These are phyloP conservation scores for Cerastoderma edule DNA, from an alignment of 2,888 invertebrate genomes.

Conservation along the genomic window DNA sequence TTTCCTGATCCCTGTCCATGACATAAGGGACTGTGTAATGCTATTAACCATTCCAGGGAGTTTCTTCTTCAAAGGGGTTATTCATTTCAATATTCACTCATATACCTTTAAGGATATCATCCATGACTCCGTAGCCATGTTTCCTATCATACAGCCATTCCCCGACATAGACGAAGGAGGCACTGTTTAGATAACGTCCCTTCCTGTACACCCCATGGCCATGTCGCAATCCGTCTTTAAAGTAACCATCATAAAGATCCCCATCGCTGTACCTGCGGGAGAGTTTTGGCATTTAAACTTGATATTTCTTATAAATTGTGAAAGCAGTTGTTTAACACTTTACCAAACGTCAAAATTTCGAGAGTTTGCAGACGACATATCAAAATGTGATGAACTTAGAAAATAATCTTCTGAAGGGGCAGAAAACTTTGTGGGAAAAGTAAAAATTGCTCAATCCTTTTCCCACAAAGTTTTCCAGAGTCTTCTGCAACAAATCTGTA, in stretches of 20 bases:
- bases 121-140: conserved; percentile 95
- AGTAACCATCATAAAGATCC: conserved; percentile 93
- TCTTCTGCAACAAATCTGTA: no score
- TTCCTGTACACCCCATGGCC: conserved; percentile 94
- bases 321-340: not conserved
- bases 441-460: no score
- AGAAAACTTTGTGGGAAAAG: no score
- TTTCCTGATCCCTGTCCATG: no score
- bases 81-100: not conserved
- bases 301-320: not conserved
- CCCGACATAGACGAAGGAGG: conserved; percentile 93
- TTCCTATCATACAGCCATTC: conserved; percentile 92
- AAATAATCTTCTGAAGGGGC: no score
- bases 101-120: conserved; percentile 91
- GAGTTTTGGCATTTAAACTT: not conserved
- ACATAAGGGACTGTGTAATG: no score
- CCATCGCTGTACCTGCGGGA: conserved; percentile 88
- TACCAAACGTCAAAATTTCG: no score
- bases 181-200: conserved; percentile 89
- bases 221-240: conserved; percentile 92
- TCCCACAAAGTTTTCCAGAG: no score
- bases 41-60: no score
- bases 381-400: no score
- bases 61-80: no score
- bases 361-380: not conserved